Conservation (phyloP, 2,888 invertebrate genomes). For the Ophion slaviceki region DNA sequence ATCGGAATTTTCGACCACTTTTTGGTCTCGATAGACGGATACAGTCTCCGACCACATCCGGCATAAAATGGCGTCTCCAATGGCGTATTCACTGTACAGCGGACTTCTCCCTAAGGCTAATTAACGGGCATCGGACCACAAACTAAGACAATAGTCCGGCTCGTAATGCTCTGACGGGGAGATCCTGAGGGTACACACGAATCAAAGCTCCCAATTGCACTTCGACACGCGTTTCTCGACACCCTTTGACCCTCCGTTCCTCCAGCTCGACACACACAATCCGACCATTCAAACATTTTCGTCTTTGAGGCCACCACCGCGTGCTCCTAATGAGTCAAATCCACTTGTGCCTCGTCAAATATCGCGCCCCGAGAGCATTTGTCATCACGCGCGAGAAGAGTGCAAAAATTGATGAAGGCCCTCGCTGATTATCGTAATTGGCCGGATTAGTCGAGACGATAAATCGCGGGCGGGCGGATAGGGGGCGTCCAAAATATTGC, state of each 20-base stretch:
- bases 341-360: background rate
- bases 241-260: slow-evolving; percentile 22
- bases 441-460: background rate
- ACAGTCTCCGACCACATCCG: background rate
- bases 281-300: slow-evolving; percentile 19
- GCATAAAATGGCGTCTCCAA: background rate
- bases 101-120: slow-evolving; percentile 54
- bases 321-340: slow-evolving; percentile 29
- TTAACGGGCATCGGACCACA: slow-evolving; percentile 58
- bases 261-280: background rate
- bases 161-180: background rate
- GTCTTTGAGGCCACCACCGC: slow-evolving; percentile 21
- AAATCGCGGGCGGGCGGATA: background rate
- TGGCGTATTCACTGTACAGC: slow-evolving; percentile 35
- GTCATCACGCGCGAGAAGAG: background rate
- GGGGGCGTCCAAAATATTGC: slow-evolving; percentile 21
- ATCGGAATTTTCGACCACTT: background rate
- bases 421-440: slow-evolving; percentile 43
- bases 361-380: too few relatives aligned
- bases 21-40: background rate
- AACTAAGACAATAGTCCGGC: slow-evolving; percentile 52
- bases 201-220: slow-evolving; percentile 56
- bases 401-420: background rate
- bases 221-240: slow-evolving; percentile 45
- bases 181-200: slow-evolving; percentile 26